Percentiles rank a stretch among this genome's conserved stretches.
Conservation (phyloP, 2,888 invertebrate species). For the Limnephilus marmoratus region DNA sequence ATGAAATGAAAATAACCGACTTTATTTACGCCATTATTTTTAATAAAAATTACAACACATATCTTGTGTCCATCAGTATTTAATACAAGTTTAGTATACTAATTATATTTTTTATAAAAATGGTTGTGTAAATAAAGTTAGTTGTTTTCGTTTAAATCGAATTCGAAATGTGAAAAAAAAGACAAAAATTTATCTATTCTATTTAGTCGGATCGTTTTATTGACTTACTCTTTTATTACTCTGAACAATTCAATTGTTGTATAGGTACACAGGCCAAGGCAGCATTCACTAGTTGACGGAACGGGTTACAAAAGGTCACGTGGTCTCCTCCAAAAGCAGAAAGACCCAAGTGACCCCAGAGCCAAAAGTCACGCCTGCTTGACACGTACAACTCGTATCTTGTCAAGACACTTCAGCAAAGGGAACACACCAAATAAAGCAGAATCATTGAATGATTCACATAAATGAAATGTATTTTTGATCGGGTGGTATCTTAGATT, state of each 20-base stretch:
- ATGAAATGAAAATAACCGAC: no score
- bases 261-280: constrained; percentile 22
- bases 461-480: background rate
- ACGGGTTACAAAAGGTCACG: constrained; percentile 64
- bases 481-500: background rate
- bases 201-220: background rate
- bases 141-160: no score
- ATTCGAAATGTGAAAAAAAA: background rate
- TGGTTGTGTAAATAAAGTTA: no score
- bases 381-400: background rate
- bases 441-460: background rate
- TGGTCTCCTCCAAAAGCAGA: constrained; percentile 32
- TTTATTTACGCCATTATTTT: no score
- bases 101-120: no score
- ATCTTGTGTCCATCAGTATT: no score
- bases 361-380: constrained; percentile 16
- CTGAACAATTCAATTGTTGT: constrained; percentile 16
- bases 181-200: background rate
- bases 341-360: constrained; percentile 47
- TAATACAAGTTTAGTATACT: no score
- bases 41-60: no score
- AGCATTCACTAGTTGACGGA: constrained; percentile 58
- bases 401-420: background rate
- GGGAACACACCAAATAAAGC: background rate
- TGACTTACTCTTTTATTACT: background rate